These are phyloP conservation scores for Ostrea denselamellosa DNA, from an alignment of 1,140 invertebrate species.

Conservation along the genomic window DNA sequence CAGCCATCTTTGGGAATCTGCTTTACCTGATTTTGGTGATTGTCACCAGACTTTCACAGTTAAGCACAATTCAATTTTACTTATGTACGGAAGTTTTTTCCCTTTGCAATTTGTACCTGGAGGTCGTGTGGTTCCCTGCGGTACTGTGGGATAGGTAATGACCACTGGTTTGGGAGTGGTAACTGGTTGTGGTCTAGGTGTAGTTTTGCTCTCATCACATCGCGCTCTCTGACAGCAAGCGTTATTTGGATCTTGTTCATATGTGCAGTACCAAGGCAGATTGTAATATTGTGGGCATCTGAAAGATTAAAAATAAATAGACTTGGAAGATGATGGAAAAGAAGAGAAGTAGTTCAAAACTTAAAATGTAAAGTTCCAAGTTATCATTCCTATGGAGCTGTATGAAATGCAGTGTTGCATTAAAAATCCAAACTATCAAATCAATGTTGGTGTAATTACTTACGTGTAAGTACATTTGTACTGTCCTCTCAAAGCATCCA, in stretches of 20 bases:
- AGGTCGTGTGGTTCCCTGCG: slow-evolving; percentile 35
- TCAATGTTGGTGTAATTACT: neutral
- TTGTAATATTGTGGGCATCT: slow-evolving; percentile 62
- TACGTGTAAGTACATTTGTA: slow-evolving; percentile 69
- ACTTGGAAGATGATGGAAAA: neutral
- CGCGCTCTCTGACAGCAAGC: slow-evolving; percentile 53
- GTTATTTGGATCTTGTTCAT: slow-evolving; percentile 58
- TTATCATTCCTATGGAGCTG: neutral
- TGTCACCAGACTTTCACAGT: too few relatives aligned
- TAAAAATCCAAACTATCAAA: neutral
- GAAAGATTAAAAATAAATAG: neutral
- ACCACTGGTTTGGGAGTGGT: neutral
- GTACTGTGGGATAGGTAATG: slow-evolving; percentile 30
- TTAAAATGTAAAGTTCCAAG: neutral
- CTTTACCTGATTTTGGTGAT: too few relatives aligned
- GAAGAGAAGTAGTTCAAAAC: neutral
- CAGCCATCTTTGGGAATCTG: too few relatives aligned
- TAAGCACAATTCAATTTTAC: too few relatives aligned
- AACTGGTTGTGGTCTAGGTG: neutral
- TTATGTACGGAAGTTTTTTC: too few relatives aligned
- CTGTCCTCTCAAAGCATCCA: slow-evolving; percentile 61
- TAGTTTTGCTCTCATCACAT: slow-evolving; percentile 50
- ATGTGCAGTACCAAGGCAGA: slow-evolving; percentile 54
- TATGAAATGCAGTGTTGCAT: neutral
- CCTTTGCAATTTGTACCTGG: neutral